phyloP scores from a whole-genome alignment of 2,888 invertebrate species.

The Tethea ocularis region DNA sequence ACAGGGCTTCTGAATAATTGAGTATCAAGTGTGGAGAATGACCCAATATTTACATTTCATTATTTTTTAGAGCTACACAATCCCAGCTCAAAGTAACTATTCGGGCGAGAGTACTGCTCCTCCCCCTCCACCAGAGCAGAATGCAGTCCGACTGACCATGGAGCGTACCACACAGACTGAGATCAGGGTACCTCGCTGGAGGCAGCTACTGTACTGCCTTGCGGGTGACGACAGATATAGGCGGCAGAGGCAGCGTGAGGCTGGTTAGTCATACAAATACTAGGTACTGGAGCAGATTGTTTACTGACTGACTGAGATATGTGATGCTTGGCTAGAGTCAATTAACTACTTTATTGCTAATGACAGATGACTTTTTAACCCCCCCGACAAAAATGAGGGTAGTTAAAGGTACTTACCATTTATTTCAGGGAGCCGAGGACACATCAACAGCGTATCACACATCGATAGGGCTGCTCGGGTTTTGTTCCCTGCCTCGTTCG shows the following conservation, averaged over 20 bases:
- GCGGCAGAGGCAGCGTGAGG: slow-evolving; percentile 88
- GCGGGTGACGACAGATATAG: slow-evolving; percentile 91
- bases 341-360: no score
- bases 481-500: slow-evolving; percentile 93
- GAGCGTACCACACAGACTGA: slow-evolving; percentile 94
- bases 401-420: background rate
- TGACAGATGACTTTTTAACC: no score
- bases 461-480: slow-evolving; percentile 93
- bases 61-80: slow-evolving; percentile 60
- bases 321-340: no score
- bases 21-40: no score
- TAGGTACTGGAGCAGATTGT: background rate
- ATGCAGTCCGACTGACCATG: slow-evolving; percentile 86
- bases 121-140: slow-evolving; percentile 31
- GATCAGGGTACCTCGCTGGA: slow-evolving; percentile 88
- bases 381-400: no score
- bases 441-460: slow-evolving; percentile 93
- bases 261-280: slow-evolving; percentile 60
- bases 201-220: slow-evolving; percentile 91
- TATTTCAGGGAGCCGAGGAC: slow-evolving; percentile 80
- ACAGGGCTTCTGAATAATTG: no score
- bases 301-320: no score
- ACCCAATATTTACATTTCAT: background rate
- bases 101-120: slow-evolving; percentile 37
- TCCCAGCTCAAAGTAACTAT: slow-evolving; percentile 53